Base-by-base conservation (phyloP, 2,888 invertebrate genomes). In the Onthophagus sagittarius region DNA sequence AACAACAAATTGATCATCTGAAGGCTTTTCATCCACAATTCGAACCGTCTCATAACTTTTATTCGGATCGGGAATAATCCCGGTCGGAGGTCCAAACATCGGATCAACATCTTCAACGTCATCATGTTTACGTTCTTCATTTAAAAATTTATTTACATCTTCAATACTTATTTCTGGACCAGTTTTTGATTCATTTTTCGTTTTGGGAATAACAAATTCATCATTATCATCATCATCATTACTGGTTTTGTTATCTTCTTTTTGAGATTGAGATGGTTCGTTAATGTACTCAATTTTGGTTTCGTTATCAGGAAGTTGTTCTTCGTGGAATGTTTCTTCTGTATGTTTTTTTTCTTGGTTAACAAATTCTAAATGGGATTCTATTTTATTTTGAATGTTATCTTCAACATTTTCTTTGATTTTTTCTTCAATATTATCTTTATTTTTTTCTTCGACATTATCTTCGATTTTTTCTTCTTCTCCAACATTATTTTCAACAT, bases 21-120 rank as follows among this genome's bases (percentile, higher is more conserved):
- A n/a, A 3, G 13, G n/a, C 9, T 23, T 32, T 23, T 67, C 67
- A 9, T 67, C 67, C n/a, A n/a, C 9, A 32, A n/a, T n/a, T 15
- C n/a, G 15, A 15, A 5, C n/a, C 5, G 5, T 3, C 5, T 15
- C n/a, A 6, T 11, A 15, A n/a, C 11, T 23, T 5, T 11, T 31
- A 6, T 15, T 32, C n/a, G 15, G 15, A 3, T 23, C 23, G 9
- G 67, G 67, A 67, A 67, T 15, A 15, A 67, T 67, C 7, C 67
- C 67, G 7, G 67, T 67, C 67, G 67, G 67, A 23, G 67, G 67
- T 2, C 23, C 67, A 67, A 67, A 67, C n/a, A 5, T 67, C 9
- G 67, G 15, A 67, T 67, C 67, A n/a, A 67, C 23, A 5, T 67
- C 67, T 15, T 32, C 67, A 15, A 67, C 7, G 1, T 67, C 67